phyloP scores from a whole-genome alignment of 2,113 vertebrate species.

The Centrocercus urophasianus region DNA sequence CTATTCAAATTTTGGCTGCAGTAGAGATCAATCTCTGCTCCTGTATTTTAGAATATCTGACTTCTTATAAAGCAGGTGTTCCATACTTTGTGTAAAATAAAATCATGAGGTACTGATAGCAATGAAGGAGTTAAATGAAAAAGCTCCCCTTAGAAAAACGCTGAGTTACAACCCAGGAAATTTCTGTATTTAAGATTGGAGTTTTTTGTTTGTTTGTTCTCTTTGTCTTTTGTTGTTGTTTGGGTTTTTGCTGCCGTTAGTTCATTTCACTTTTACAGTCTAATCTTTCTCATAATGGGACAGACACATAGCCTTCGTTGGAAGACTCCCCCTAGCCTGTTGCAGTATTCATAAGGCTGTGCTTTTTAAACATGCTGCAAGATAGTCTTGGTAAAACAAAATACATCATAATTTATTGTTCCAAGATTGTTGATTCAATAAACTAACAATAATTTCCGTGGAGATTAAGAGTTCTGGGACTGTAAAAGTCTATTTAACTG shows the following conservation, averaged over 20 bases:
- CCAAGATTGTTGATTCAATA: conserved; percentile 78
- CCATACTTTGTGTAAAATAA: not conserved
- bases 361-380: conserved; percentile 59
- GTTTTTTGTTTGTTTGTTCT: not conserved
- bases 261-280: conserved; percentile 39
- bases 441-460: conserved; percentile 78
- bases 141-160: not conserved
- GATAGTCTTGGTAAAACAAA: conserved; percentile 77
- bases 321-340: conserved; percentile 31
- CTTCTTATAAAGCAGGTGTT: not conserved
- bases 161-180: not conserved
- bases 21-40: not conserved
- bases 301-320: conserved; percentile 59
- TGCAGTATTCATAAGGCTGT: conserved; percentile 74
- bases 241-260: not conserved
- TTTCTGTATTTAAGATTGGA: not conserved
- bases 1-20: not conserved
- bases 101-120: not conserved
- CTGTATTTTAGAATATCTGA: not conserved
- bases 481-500: conserved; percentile 76
- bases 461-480: conserved; percentile 60
- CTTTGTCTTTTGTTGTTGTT: not conserved
- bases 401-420: conserved; percentile 78
- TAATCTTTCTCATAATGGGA: conserved; percentile 58
- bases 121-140: conserved; percentile 1